These are phyloP conservation scores for Rhaphigaster nebulosa DNA, from an alignment of 2,888 invertebrate genomes.

Conservation along the genomic window DNA sequence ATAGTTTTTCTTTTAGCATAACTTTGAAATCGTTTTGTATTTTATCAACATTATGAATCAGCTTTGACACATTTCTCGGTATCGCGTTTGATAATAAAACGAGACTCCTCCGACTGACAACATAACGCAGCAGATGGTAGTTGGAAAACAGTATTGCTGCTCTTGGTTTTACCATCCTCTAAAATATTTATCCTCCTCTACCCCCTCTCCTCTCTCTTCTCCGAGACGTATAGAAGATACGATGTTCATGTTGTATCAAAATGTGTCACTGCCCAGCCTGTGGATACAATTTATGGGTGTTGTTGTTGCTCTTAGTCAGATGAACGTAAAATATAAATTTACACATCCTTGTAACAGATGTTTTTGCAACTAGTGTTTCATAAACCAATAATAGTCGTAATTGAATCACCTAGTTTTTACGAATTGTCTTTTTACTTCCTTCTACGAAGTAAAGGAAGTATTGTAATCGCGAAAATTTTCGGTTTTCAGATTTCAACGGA, in stretches of 20 bases:
- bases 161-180: neutral
- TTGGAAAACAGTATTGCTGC: neutral
- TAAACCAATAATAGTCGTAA: neutral
- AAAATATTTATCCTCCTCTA: neutral
- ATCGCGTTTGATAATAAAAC: neutral
- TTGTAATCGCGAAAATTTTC: too few species aligned
- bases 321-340: neutral
- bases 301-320: neutral
- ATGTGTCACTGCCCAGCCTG: neutral
- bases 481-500: too few species aligned
- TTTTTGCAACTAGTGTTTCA: neutral
- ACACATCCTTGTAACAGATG: neutral
- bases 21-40: too few species aligned
- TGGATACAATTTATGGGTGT: neutral
- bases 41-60: too few species aligned
- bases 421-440: too few species aligned
- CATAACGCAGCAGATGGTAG: neutral
- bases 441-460: too few species aligned
- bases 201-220: neutral
- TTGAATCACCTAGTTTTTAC: neutral
- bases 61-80: neutral
- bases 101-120: neutral
- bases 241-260: neutral
- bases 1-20: too few species aligned
- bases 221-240: neutral